Evolutionary conservation across 92 coral and sea anemone genomes (phyloP), one percentile per base, ranked within the genome.

Genomic region (Pocillopora meandrina): DNA sequence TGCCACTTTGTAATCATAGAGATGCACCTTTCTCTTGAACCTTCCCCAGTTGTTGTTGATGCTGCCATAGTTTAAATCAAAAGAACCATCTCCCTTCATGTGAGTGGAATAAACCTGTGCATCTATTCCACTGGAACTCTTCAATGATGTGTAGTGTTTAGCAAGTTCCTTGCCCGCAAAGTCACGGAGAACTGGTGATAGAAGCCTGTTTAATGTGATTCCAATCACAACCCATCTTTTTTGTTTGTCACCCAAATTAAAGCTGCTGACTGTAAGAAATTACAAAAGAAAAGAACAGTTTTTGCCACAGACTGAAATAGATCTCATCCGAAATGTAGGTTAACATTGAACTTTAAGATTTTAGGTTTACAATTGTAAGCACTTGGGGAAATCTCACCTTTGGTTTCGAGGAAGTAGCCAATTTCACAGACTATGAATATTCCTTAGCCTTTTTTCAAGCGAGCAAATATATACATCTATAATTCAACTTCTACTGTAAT

Each of bases 221-320:
- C 98, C 98, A 21, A 90, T 82, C 61, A 94, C 98, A n/a, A 94
- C 88, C 98, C 98, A 94, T 87, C 98, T 75, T 73, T 92, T 94
- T 80, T 94, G 88, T 10, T 90, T 82, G 78, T 94, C 91, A 18
- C 7, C 74, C 52, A 94, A 88, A 71, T 73, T 67, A 36, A 94
- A 94, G 59, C 75, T 74, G 26, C 87, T 82, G 67, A 58, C 84
- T 75, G 52, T 1, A 42, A 2, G 49, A 42, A 75, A 75, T 5
- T 3, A 72, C 47, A 49, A 19, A 0, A 62, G 63, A 63, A 63
- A 63, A 18, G 23, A 63, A 63, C n/a, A 63, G 21, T 63, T 63
- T 62, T 11, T n/a, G 68, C 68, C 68, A 65, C 19, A 10, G 2
- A 42, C 5, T 42, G 34, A 3, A 65, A 65, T 33, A 65, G 1